Base-by-base conservation (phyloP, 2,797 vertebrate species). In the Geotrypetes seraphini region DNA sequence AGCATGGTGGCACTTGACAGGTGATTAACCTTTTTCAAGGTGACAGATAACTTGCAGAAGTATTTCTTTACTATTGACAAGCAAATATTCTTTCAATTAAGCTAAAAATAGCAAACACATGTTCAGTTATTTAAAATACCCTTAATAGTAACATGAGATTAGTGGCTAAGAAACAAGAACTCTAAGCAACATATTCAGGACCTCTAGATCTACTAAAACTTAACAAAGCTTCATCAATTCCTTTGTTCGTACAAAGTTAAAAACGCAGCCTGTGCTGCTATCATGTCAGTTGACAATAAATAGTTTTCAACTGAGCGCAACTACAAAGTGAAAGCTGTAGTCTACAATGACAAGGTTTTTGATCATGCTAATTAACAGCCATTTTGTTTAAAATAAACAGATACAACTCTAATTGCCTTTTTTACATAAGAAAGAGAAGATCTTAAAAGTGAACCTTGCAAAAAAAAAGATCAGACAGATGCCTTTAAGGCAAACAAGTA, bases 381-480 rank as follows among this genome's bases (percentile, higher is more conserved):
- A 93, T 96, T 97, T 96, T 96, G 88, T 95, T 92, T 95, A 87
- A 96, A 96, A 97, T 93, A 98, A 96, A 96, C 92, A 96, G 91
- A 93, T 90, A 95, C 64, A 83, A 88, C 79, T 94, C 88, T 96
- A 98, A 98, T 98, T 98, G 93, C 90, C 92, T 97, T 87, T 90
- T 98, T 94, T 98, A 89, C 93, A 96, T 97, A 92, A 96, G 89
- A 98, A 96, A 96, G 90, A 78, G 73, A 87, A 87, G 82, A 96
- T 92, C 90, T 92, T 96, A 89, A 94, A 97, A 97, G 91, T 92
- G 77, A 86, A 88, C 79, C 87, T 80, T 41, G 78, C 71, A 71
- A 72, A 76, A 60, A 69, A 64, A 64, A 83, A 87, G 87, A 93
- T 91, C 87, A 93, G 87, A 92, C 75, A 67, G 69, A 78, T 43